A percentile compares a stretch with the other conserved stretches of the same genome.
phyloP scores from a whole-genome alignment of 2,888 invertebrate species.

The Nipponacmea schrenckii region DNA sequence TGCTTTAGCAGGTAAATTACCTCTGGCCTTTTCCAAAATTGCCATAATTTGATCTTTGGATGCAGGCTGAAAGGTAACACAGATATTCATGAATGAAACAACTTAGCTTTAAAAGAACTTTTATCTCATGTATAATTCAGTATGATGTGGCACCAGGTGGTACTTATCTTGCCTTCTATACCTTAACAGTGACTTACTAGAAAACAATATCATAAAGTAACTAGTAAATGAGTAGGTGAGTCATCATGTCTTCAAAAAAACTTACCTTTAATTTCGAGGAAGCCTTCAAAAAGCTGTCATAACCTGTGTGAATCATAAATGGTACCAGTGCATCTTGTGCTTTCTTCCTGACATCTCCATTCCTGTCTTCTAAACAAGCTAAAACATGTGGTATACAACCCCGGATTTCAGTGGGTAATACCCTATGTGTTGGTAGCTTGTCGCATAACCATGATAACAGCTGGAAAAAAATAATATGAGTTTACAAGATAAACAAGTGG shows the following conservation, averaged over 20 bases:
- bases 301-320: slow-evolving; percentile 92
- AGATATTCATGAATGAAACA: neutral
- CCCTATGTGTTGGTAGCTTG: slow-evolving; percentile 74
- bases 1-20: slow-evolving; percentile 81
- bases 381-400: slow-evolving; percentile 82
- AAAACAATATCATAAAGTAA: too few species aligned
- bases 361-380: slow-evolving; percentile 88
- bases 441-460: slow-evolving; percentile 88
- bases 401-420: slow-evolving; percentile 77
- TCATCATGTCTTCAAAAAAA: too few species aligned
- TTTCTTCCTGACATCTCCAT: slow-evolving; percentile 89
- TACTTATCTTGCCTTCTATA: too few species aligned
- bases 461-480: slow-evolving; percentile 40
- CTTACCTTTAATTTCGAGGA: slow-evolving; percentile 83
- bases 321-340: slow-evolving; percentile 90
- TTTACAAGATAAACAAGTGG: neutral
- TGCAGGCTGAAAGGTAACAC: slow-evolving; percentile 61
- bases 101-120: too few species aligned
- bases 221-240: too few species aligned
- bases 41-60: slow-evolving; percentile 75
- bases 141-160: too few species aligned
- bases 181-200: too few species aligned
- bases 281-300: slow-evolving; percentile 80
- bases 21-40: slow-evolving; percentile 85
- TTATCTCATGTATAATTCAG: too few species aligned